Base-by-base conservation (phyloP, 2,113 vertebrate species). In the Athene cunicularia region DNA sequence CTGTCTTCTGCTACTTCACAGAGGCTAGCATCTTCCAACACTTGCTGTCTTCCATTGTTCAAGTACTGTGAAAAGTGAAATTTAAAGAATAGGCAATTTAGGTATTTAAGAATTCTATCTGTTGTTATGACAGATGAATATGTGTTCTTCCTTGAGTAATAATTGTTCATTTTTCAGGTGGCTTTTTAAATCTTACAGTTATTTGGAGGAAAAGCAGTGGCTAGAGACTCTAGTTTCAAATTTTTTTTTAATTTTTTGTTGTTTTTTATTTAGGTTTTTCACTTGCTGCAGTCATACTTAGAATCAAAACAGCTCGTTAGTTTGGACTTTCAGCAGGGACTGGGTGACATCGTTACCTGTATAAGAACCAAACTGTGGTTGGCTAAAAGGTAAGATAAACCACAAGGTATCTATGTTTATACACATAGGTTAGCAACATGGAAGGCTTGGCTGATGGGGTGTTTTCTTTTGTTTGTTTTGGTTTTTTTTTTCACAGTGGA, bases 211-310 rank as follows among this genome's bases (percentile, higher is more conserved):
- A 93, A 92, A 70, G 18, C 80, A 70, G 90, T 84, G 86, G 22
- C n/a, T 92, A 96, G 39, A 90, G 96, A 83, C 74, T 86, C 33
- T 76, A 8, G 30, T 63, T 94, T 96, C 60, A 94, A 43, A n/a
- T n/a, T n/a, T n/a, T 3, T 21, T 33, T 28, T 33, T 15, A 45
- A 39, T 90, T 39, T 53, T 67, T 96, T 90, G 43, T 88, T 73
- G 86, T 66, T 85, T 74, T 88, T 95, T 30, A 63, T 97, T 88
- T 97, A 99, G 99, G 98, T 99, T 96, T 98, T 99, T 96, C 98
- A 99, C 96, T 98, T 99, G 97, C 97, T 99, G 94, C 98, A 98
- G 83, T 99, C 99, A 2, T 99, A 98, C 98, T 98, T 99, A 89
- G 98, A 98, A 28, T 98, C 99, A 95, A 98, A 98, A 66, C 98